Percentiles rank a stretch among this genome's conserved stretches.
Evolutionary conservation across 2,113 vertebrate genomes (phyloP).

Genomic region (Sebastes schlegelii): DNA sequence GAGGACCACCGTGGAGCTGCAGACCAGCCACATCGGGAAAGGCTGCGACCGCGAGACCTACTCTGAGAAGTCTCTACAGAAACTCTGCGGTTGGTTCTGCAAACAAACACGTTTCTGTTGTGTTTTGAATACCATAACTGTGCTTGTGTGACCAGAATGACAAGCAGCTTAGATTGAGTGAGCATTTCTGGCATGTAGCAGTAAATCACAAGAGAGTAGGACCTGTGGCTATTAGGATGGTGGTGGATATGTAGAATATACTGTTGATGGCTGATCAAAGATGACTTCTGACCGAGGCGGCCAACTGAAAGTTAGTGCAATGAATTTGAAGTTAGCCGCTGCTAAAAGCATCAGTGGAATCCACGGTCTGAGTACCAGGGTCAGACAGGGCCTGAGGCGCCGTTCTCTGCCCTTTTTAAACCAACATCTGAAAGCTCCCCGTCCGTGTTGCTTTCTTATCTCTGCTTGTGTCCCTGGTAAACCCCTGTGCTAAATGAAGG

Average conservation of each 20-base stretch:
- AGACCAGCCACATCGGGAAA: conserved; percentile 93
- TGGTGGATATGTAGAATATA: conserved; percentile 20
- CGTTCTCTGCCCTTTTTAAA: conserved; percentile 49
- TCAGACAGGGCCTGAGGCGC: conserved; percentile 47
- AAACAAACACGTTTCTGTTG: not conserved
- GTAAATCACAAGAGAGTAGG: conserved; percentile 12
- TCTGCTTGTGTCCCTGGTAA: conserved; percentile 51
- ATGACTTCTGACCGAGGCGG: conserved; percentile 29
- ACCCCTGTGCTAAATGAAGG: conserved; percentile 63
- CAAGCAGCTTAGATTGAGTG: conserved; percentile 19
- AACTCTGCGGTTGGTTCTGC: conserved; percentile 90
- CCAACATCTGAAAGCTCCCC: conserved; percentile 54
- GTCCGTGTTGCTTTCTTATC: conserved; percentile 45
- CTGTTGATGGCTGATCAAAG: conserved; percentile 46
- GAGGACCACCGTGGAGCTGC: conserved; percentile 90
- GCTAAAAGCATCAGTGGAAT: conserved; percentile 36
- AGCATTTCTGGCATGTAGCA: not conserved
- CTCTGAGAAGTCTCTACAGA: conserved; percentile 94
- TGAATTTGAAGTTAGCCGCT: conserved; percentile 56
- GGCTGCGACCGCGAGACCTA: conserved; percentile 96
- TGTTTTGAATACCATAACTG: not conserved
- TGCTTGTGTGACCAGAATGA: conserved; percentile 9
- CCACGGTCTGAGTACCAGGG: conserved; percentile 18
- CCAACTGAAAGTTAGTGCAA: conserved; percentile 44
- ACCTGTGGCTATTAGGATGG: conserved; percentile 24